Evolutionary conservation across 2,797 vertebrate genomes (phyloP).

Genomic region (Mus spretus): DNA sequence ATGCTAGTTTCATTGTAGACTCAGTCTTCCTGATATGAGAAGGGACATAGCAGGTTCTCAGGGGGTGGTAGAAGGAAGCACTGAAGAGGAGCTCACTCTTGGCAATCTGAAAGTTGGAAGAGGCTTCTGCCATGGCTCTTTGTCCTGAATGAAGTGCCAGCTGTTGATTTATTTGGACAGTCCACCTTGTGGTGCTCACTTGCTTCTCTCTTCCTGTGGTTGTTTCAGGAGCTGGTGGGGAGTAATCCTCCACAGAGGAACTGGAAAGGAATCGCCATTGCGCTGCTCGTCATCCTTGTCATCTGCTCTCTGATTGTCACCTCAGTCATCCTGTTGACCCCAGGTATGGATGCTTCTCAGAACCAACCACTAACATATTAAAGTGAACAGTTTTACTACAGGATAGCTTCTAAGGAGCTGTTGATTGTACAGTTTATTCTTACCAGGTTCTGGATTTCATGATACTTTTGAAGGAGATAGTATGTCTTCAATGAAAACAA

Average conservation of each 20-base stretch:
- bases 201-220: neutral
- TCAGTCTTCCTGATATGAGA: fast-evolving
- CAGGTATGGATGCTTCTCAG: conserved; percentile 90
- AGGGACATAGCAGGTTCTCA: too few relatives aligned
- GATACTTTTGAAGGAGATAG: fast-evolving
- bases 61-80: fast-evolving
- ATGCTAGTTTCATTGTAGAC: neutral
- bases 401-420: neutral
- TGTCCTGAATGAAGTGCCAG: fast-evolving
- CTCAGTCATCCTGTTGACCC: conserved; percentile 97
- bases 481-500: neutral
- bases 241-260: conserved; percentile 97
- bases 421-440: neutral
- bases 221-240: conserved; percentile 96
- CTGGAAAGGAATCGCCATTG: conserved; percentile 99
- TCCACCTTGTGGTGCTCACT: neutral
- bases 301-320: conserved; percentile 99
- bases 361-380: neutral
- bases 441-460: neutral
- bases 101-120: fast-evolving
- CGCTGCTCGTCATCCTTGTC: conserved; percentile 97
- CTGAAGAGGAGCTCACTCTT: fast-evolving
- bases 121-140: fast-evolving
- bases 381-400: neutral
- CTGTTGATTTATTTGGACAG: fast-evolving